phyloP scores from a whole-genome alignment of 92 coral and sea anemone species.

The Porites divaricata region DNA sequence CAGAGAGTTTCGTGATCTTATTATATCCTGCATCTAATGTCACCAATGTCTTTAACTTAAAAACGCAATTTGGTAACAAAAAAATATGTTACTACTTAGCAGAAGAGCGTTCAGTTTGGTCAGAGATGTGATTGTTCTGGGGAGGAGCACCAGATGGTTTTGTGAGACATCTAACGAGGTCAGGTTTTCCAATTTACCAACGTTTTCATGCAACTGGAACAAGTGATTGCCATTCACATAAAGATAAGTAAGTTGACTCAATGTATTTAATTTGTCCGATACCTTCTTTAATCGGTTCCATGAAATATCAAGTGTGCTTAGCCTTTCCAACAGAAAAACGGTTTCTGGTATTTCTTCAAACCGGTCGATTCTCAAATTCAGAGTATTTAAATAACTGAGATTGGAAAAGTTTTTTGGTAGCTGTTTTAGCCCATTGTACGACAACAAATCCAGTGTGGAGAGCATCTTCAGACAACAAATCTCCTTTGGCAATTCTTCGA shows the following conservation, averaged over 20 bases:
- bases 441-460: constrained; percentile 5
- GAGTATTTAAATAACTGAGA: background rate
- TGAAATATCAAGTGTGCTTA: constrained; percentile 7
- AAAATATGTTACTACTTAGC: constrained; percentile 4
- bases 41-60: background rate
- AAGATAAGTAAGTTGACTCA: background rate
- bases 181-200: background rate
- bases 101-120: background rate
- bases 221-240: background rate
- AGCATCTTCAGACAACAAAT: constrained; percentile 10
- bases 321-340: background rate
- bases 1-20: background rate
- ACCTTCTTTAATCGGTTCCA: constrained; percentile 1
- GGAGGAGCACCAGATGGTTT: background rate
- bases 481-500: background rate
- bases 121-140: background rate
- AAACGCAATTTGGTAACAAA: background rate
- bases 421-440: background rate
- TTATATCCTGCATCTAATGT: constrained; percentile 9
- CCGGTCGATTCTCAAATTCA: background rate
- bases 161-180: background rate
- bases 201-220: background rate
- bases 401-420: background rate
- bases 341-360: background rate
- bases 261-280: background rate